Conservation (phyloP, 2,888 invertebrate species). For the Synanthedon formicaeformis region DNA sequence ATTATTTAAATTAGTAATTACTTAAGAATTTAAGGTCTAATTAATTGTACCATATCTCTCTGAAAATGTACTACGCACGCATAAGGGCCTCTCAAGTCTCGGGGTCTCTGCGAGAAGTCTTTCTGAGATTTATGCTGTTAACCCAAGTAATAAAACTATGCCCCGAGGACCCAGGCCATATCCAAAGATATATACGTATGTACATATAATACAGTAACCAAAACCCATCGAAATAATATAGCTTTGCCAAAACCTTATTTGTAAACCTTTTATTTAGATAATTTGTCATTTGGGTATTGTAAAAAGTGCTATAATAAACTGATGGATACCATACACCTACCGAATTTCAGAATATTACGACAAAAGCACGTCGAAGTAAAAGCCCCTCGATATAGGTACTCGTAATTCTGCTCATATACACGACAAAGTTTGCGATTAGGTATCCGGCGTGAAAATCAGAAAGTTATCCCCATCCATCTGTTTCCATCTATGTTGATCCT, state of each 20-base stretch:
- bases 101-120: conserved; percentile 29
- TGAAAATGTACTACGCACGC: conserved; percentile 24
- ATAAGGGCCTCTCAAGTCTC: conserved; percentile 27
- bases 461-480: conserved; percentile 28
- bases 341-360: no score
- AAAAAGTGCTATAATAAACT: no score
- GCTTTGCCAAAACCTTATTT: no score
- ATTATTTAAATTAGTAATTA: no score
- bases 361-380: no score
- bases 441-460: conserved; percentile 22
- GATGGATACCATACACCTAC: no score
- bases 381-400: no score
- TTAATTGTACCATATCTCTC: no score
- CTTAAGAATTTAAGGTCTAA: no score
- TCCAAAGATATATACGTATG: conserved; percentile 1
- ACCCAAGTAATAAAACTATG: conserved; percentile 51
- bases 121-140: conserved; percentile 45
- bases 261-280: no score
- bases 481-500: conserved; percentile 19
- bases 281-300: no score
- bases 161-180: conserved; percentile 19
- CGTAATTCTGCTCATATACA: conserved; percentile 2
- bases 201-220: background rate
- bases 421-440: conserved; percentile 18
- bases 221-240: no score